A percentile compares a stretch with the other conserved stretches of the same genome.
Conservation (phyloP, 2,113 vertebrate genomes). For the Elaphurus davidianus region DNA sequence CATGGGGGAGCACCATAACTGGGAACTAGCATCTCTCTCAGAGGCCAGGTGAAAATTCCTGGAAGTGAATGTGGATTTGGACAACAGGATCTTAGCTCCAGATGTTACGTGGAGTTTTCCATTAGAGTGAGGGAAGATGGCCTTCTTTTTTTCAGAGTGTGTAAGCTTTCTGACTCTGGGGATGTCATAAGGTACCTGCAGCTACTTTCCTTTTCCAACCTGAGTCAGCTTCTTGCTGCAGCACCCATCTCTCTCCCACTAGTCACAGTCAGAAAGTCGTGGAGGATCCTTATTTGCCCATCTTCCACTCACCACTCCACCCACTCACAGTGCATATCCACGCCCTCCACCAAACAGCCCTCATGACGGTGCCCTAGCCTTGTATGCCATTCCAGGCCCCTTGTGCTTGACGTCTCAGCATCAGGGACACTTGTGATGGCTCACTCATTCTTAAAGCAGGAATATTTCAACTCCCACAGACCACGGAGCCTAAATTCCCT, state of each 20-base stretch:
- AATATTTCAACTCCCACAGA: background rate
- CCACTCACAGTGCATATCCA: background rate
- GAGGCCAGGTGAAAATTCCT: background rate
- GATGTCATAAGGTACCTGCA: background rate
- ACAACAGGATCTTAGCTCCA: background rate
- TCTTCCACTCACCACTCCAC: background rate
- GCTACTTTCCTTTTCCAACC: background rate
- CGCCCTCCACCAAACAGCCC: background rate
- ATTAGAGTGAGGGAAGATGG: background rate
- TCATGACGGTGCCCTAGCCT: rapidly evolving
- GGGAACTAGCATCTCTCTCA: background rate
- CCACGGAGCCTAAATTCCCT: background rate
- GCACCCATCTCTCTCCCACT: background rate
- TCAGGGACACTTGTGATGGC: too few species aligned
- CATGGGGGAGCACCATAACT: rapidly evolving
- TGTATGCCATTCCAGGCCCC: background rate
- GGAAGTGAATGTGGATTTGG: background rate
- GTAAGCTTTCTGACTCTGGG: background rate
- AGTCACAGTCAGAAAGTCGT: background rate
- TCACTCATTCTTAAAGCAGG: background rate
- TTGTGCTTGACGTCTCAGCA: background rate
- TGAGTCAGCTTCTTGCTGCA: background rate
- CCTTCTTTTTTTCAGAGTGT: background rate
- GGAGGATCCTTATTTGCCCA: background rate
- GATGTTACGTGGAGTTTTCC: background rate